Evolutionary conservation across 2,113 vertebrate genomes (phyloP), one percentile per base, ranked within the genome.

Genomic region (Tychaedon coryphoeus): DNA sequence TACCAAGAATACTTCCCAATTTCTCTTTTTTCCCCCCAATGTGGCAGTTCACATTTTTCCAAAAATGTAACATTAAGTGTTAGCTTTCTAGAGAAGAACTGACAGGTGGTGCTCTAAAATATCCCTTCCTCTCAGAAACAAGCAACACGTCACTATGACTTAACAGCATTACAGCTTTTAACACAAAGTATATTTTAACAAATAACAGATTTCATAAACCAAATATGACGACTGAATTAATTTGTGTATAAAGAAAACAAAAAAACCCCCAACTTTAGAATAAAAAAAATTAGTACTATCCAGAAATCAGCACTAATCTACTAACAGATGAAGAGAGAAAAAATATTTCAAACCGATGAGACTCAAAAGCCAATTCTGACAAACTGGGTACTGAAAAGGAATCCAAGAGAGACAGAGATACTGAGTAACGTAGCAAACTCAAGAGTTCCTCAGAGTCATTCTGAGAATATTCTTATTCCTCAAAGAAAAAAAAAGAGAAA

Each of bases 221-320:
- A 61, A 80, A 51, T 69, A 51, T 2, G 45, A 42, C 12, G 18
- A 77, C 1, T 34, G 23, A 86, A 72, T 72, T 51, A 33, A 61
- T 73, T 61, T 31, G 2, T 45, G 13, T 24, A 50, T 0, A 70
- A 29, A 75, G 14, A 76, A 50, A 33, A 38, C 51, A 77, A 43
- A 61, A 74, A 45, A 25, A 7, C 6, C 0, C 4, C 0, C 22
- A 74, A 51, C 5, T 42, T 65, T 7, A 6, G 26, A 31, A 31
- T 12, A 4, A 88, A 77, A 80, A 51, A 40, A 15, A 47, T 0
- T 0, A 26, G 11, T 64, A 57, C 40, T 48, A 64, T 8, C 14
- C 33, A 86, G 54, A 72, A 92, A 83, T 9, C 17, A 65, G 13
- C 22, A 54, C 9, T 66, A 61, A 43, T 22, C 31, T 61, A 43